Evolutionary conservation across 2,888 invertebrate genomes (phyloP), one percentile per base, ranked within the genome.

Genomic region (Harmothoe impar): DNA sequence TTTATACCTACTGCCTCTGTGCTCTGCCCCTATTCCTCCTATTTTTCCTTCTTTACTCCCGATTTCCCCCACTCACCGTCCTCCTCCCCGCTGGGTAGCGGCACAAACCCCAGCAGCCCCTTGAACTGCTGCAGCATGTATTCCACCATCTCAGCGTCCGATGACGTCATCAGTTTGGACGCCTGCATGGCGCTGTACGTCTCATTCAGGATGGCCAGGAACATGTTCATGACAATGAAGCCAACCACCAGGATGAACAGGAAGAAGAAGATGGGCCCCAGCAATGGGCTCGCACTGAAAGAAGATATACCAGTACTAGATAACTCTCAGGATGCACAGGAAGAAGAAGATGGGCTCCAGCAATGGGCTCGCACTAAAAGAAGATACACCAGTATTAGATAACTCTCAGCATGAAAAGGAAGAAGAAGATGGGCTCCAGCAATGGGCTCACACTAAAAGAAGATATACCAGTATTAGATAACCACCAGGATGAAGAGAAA

Each of bases 121-220:
- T 93, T 93, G 51, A 94, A 92, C 33, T 92, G 91, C 0, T 68
- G 89, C 77, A 93, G 54, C 54, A 95, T 94, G 91, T 94, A 95
- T 62, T 93, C 93, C 3, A 95, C 93, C 54, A 95, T 93, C 91
- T 95, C 94, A 91, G 94, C 93, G 78, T 95, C 94, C 84, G 94
- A 94, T 29, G 92, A 89, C 35, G 54, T 88, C 84, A 33, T 54
- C 56, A 90, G 33, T 20, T 78, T 78, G 12, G 43, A 17, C 17
- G 52, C n/a, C 90, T 90, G 86, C 29, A 86, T 33, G 15, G 86
- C 33, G 56, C 86, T 86, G 86, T 86, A 72, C 7, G 31, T 93
- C 90, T 95, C 95, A 91, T 94, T 95, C 43, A 95, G 92, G 78
- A 95, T 95, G 10, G 95, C 92, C 68, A 95, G 92, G 90, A 95